Percentiles rank a stretch among this genome's conserved stretches.
phyloP scores from a whole-genome alignment of 2,113 vertebrate genomes.

The Ramphastos sulfuratus region DNA sequence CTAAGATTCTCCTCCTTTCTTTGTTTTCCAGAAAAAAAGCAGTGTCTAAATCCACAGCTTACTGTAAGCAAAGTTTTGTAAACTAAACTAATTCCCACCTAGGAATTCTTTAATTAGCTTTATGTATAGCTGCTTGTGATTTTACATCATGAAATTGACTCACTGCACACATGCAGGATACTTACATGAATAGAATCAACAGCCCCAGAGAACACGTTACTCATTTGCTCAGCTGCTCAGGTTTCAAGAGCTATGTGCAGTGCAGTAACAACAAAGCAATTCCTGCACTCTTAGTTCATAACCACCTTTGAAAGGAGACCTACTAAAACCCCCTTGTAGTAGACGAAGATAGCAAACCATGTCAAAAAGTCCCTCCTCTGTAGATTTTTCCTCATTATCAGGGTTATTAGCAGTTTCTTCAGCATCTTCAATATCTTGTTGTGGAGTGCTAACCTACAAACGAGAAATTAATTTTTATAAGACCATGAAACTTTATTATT shows the following conservation, averaged over 20 bases:
- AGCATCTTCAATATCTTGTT: conserved; percentile 86
- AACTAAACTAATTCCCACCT: not conserved
- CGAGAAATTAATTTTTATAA: not conserved
- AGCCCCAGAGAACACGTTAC: not conserved
- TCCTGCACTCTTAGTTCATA: not conserved
- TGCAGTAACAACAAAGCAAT: not conserved
- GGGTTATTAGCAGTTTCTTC: conserved; percentile 75
- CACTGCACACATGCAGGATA: not conserved
- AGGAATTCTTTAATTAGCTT: not conserved
- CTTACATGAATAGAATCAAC: not conserved
- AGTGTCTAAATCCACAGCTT: not conserved
- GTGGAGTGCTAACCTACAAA: conserved; percentile 86
- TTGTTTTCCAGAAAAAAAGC: not conserved
- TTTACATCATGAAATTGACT: not conserved
- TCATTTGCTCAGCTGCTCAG: not conserved
- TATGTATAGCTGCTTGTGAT: not conserved
- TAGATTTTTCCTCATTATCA: conserved; percentile 22
- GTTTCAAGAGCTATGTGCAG: not conserved
- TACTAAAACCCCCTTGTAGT: not conserved
- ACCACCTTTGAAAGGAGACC: not conserved
- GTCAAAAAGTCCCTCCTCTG: conserved; percentile 87
- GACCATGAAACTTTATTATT: not conserved
- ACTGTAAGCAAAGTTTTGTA: not conserved
- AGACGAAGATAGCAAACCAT: conserved; percentile 81
- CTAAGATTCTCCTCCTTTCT: not conserved